Percentiles rank a stretch among this genome's conserved stretches.
Evolutionary conservation across 1,140 invertebrate genomes (phyloP).

Genomic region (Drosophila cardini): DNA sequence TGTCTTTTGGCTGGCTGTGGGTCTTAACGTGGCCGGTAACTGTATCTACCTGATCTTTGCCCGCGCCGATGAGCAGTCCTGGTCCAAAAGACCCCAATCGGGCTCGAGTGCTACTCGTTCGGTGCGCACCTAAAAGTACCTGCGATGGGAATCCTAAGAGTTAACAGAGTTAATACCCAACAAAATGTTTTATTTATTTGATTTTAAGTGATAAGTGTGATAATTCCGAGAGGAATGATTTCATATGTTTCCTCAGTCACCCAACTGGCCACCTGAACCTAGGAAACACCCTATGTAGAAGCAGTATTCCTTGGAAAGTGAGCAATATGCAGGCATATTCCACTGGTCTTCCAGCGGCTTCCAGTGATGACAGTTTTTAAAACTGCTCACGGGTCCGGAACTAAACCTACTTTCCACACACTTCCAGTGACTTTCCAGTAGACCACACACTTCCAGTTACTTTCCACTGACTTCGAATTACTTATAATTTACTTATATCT

Average conservation of each 20-base stretch:
- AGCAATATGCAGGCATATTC: neutral
- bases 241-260: constrained; percentile 19
- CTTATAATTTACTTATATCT: too few relatives aligned
- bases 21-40: constrained; percentile 91
- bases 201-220: constrained; percentile 43
- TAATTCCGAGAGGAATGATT: constrained; percentile 49
- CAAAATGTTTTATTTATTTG: too few relatives aligned
- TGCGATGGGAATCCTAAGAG: neutral
- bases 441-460: neutral
- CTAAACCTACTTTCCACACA: too few relatives aligned
- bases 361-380: neutral
- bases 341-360: constrained; percentile 8
- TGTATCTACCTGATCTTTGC: constrained; percentile 93
- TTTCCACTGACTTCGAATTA: neutral
- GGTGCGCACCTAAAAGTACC: constrained; percentile 26
- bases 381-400: neutral
- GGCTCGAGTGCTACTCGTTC: neutral
- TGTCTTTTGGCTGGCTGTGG: constrained; percentile 94
- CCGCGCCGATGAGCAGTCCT: constrained; percentile 92
- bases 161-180: constrained; percentile 12
- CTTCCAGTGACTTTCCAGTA: neutral
- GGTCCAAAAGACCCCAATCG: constrained; percentile 85
- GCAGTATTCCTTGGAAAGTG: constrained; percentile 30
- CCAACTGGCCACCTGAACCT: too few relatives aligned
- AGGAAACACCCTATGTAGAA: neutral